Percentiles rank a stretch among this genome's conserved stretches.
phyloP scores from a whole-genome alignment of 2,113 vertebrate species.

The Halcyon senegalensis region DNA sequence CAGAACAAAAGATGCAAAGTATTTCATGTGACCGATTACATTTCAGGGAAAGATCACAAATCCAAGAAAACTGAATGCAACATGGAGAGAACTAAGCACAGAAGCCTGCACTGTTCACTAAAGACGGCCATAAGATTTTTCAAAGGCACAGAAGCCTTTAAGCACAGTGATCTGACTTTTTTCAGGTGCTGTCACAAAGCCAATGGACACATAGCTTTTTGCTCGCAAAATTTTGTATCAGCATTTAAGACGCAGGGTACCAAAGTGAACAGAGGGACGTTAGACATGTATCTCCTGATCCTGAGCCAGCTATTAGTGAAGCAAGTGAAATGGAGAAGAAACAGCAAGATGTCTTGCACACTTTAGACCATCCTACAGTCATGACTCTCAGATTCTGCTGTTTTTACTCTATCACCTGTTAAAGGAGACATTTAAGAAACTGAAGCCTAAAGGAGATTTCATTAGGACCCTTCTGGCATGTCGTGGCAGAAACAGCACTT shows the following conservation, averaged over 20 bases:
- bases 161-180: background rate
- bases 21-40: background rate
- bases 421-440: background rate
- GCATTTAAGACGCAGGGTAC: background rate
- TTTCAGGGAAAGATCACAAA: background rate
- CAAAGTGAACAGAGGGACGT: background rate
- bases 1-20: background rate
- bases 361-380: background rate
- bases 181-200: background rate
- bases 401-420: background rate
- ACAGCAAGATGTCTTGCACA: background rate
- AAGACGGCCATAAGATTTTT: background rate
- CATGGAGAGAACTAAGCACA: background rate
- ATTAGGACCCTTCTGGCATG: background rate
- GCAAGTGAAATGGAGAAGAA: background rate
- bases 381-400: background rate
- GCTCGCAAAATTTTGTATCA: too few relatives aligned
- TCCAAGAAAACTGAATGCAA: background rate
- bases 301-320: background rate
- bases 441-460: background rate
- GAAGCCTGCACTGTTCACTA: background rate
- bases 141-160: accelerated
- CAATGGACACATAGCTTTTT: background rate
- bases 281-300: background rate
- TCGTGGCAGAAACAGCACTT: background rate